These are phyloP conservation scores for Adelosebastes latens DNA, from an alignment of 2,797 vertebrate species.

Conservation along the genomic window DNA sequence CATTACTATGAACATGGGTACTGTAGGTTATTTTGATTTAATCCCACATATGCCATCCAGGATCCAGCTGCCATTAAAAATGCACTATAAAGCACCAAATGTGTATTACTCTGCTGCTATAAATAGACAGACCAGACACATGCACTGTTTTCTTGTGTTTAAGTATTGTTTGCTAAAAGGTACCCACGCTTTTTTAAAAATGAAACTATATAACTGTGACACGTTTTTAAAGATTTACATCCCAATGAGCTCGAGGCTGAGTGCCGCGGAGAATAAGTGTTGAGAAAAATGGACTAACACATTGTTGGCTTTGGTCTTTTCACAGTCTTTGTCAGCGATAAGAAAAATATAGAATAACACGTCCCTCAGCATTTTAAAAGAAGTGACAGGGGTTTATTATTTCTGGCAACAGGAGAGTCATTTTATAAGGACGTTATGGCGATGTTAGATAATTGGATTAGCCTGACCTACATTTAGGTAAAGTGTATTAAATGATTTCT, in stretches of 20 bases:
- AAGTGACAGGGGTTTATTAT: background rate
- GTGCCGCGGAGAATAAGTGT: background rate
- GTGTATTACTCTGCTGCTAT: background rate
- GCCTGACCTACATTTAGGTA: slow-evolving; percentile 15
- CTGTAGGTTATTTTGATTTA: background rate
- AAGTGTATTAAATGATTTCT: slow-evolving; percentile 48
- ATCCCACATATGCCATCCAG: background rate
- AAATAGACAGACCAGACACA: background rate
- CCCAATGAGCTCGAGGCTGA: background rate
- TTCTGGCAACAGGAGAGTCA: slow-evolving; percentile 21
- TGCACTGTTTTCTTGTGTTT: background rate
- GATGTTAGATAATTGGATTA: slow-evolving; percentile 47
- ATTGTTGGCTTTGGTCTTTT: background rate
- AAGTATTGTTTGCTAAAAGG: background rate
- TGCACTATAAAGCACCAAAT: background rate
- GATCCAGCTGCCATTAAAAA: background rate
- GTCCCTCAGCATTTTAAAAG: background rate
- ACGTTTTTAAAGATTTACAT: background rate
- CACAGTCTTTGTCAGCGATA: background rate
- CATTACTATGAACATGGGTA: background rate
- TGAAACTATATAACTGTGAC: background rate
- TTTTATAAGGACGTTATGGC: slow-evolving; percentile 34
- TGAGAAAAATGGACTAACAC: background rate
- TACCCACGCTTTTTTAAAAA: background rate
- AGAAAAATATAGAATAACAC: background rate